A percentile compares a stretch with the other conserved stretches of the same genome.
phyloP scores from a whole-genome alignment of 2,888 invertebrate genomes.

The Acronicta psi region DNA sequence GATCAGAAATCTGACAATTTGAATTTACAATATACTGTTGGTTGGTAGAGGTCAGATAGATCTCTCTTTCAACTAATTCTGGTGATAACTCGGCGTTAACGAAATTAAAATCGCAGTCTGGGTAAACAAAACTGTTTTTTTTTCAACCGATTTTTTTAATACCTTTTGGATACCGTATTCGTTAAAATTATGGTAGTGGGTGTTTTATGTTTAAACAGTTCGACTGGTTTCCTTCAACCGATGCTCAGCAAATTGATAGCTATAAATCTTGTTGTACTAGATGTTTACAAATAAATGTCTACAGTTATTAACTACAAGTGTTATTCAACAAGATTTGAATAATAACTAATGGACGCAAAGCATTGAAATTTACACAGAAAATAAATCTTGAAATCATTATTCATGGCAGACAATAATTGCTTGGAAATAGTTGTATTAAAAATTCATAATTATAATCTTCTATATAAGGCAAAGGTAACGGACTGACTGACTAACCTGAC shows the following conservation, averaged over 20 bases:
- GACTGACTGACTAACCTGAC: too few species aligned
- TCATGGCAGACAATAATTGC: background rate
- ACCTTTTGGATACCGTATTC: background rate
- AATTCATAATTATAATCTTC: too few species aligned
- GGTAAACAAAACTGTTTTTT: too few species aligned
- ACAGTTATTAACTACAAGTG: constrained; percentile 36
- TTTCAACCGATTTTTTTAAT: too few species aligned
- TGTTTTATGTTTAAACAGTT: constrained; percentile 35
- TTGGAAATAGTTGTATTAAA: background rate
- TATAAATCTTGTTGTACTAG: constrained; percentile 68
- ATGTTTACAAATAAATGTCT: constrained; percentile 66
- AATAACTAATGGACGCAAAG: constrained; percentile 6
- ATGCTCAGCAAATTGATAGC: constrained; percentile 54
- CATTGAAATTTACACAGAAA: constrained; percentile 20
- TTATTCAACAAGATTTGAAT: constrained; percentile 38
- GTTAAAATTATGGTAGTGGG: constrained; percentile 8
- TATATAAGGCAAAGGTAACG: too few species aligned
- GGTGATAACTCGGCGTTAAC: too few species aligned
- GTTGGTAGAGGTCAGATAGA: too few species aligned
- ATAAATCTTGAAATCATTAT: background rate
- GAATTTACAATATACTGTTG: too few species aligned
- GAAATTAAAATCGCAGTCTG: too few species aligned
- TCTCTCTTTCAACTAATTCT: too few species aligned
- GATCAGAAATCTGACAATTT: too few species aligned
- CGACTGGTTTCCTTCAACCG: constrained; percentile 46